Evolutionary conservation across 2,888 invertebrate species (phyloP).

Genomic region (Heliconius cydno): DNA sequence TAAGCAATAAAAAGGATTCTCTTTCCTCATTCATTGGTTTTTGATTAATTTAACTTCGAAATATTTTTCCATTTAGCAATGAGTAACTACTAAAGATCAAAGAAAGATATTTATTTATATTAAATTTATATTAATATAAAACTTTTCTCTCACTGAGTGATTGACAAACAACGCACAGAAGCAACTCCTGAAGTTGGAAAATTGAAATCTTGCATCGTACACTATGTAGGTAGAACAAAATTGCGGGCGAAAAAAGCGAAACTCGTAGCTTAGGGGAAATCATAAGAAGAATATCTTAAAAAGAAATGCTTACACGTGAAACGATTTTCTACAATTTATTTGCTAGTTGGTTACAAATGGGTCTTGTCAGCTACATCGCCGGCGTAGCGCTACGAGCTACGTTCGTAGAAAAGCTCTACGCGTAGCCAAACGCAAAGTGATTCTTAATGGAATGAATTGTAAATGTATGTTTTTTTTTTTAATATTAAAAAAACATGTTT

Average conservation of each 20-base stretch:
- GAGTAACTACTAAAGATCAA: not conserved
- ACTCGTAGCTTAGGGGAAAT: not conserved
- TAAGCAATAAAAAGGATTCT: not conserved
- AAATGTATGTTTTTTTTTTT: not conserved
- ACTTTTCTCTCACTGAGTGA: no score
- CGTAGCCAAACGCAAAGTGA: slow-evolving; percentile 28
- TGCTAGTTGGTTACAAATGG: slow-evolving; percentile 34
- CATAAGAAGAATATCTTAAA: slow-evolving; percentile 20
- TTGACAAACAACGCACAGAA: no score
- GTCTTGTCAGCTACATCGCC: slow-evolving; percentile 44
- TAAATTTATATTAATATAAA: no score
- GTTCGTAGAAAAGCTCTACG: slow-evolving; percentile 38
- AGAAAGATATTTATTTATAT: not conserved
- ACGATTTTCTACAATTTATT: slow-evolving; percentile 24
- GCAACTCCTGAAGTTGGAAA: no score
- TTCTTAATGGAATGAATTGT: slow-evolving; percentile 10
- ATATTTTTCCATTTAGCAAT: not conserved
- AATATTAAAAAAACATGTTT: not conserved
- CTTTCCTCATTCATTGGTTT: not conserved
- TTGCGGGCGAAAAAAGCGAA: not conserved
- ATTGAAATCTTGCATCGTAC: no score
- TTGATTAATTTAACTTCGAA: not conserved
- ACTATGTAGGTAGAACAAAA: no score
- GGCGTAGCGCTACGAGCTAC: slow-evolving; percentile 43
- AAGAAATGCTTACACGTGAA: slow-evolving; percentile 20